phyloP scores from a whole-genome alignment of 2,797 vertebrate species.

The Sarcophilus harrisii region DNA sequence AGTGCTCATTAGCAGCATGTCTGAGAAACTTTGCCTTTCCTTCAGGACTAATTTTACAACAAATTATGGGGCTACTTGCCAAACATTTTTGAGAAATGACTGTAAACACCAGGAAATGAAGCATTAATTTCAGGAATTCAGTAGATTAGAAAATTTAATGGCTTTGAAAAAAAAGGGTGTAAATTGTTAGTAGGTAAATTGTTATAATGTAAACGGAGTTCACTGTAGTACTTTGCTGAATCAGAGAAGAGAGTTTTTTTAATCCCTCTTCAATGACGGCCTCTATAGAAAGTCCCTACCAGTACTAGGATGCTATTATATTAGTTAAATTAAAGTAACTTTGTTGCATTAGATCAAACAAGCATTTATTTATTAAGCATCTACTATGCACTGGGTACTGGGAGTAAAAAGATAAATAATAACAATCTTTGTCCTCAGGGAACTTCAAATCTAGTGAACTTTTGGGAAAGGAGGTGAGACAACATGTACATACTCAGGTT shows the following conservation, averaged over 20 bases:
- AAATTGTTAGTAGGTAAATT: slow-evolving; percentile 28
- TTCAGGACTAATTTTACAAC: slow-evolving; percentile 29
- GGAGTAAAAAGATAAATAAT: not conserved
- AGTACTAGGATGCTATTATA: not conserved
- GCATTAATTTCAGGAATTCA: slow-evolving; percentile 7
- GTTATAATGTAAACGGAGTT: not conserved
- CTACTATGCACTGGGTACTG: not conserved
- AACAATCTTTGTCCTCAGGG: not conserved
- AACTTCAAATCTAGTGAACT: not conserved
- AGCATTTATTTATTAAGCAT: not conserved
- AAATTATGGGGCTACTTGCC: slow-evolving; percentile 20
- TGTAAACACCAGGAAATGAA: slow-evolving; percentile 5
- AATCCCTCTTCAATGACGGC: not conserved
- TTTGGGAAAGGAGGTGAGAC: not conserved
- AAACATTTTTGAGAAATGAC: slow-evolving; percentile 44
- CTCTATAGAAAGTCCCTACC: not conserved
- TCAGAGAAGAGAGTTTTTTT: not conserved
- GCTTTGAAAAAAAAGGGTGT: slow-evolving; percentile 23
- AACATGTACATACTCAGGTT: not conserved
- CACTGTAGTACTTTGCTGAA: not conserved
- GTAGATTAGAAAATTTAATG: not conserved
- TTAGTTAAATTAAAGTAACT: not conserved
- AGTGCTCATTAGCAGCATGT: slow-evolving; percentile 42
- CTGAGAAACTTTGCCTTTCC: slow-evolving; percentile 31
- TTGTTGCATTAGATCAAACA: too few relatives aligned